These are phyloP conservation scores for Cremastobaeus sp. DNA, from an alignment of 2,888 invertebrate species.

Conservation along the genomic window DNA sequence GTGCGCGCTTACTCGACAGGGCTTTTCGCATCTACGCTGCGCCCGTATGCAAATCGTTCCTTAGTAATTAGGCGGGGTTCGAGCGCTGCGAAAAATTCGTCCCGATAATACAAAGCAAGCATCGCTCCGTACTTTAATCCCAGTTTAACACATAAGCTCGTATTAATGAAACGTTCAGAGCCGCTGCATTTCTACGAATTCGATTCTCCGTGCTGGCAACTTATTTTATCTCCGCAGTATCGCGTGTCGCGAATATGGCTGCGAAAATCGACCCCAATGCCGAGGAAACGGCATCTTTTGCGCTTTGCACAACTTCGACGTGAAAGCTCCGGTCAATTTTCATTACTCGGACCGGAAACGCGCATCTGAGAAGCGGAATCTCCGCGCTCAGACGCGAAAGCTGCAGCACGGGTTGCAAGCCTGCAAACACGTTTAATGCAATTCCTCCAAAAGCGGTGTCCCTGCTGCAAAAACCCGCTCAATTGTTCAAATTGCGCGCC, in stretches of 20 bases:
- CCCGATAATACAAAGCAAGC: background rate
- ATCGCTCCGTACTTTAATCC: background rate
- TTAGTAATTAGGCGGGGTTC: background rate
- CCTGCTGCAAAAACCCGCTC: slow-evolving; percentile 24
- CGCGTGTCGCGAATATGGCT: slow-evolving; percentile 35
- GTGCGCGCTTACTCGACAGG: no score
- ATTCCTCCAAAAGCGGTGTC: no score
- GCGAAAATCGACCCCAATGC: background rate
- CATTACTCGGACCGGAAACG: background rate
- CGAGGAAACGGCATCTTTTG: no score
- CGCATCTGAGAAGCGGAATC: background rate
- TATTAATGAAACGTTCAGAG: slow-evolving; percentile 13
- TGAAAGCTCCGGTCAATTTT: background rate
- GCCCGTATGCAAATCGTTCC: background rate
- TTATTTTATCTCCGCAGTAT: slow-evolving; percentile 16
- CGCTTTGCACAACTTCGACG: no score
- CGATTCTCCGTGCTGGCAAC: slow-evolving; percentile 18
- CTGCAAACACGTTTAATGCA: background rate
- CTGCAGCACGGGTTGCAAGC: background rate
- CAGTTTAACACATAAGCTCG: background rate
- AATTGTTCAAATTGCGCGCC: slow-evolving; percentile 43
- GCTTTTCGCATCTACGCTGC: no score
- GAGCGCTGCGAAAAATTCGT: background rate
- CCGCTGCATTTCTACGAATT: slow-evolving; percentile 22
- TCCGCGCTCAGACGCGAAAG: background rate